Evolutionary conservation across 1,140 invertebrate genomes (phyloP).

Genomic region (Trissolcus basalis): DNA sequence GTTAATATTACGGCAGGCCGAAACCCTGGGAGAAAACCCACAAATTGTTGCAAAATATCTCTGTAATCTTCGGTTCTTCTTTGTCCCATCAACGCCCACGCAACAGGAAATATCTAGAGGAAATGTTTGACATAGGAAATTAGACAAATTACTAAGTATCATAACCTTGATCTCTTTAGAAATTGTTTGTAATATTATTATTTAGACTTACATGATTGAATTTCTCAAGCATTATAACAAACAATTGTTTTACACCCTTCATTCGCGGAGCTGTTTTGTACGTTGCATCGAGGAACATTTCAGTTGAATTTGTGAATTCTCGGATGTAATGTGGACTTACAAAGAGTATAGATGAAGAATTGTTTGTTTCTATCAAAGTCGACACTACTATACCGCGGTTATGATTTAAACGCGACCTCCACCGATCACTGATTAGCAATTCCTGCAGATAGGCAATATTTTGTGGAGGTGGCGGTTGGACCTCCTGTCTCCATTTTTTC

Average conservation of each 20-base stretch:
- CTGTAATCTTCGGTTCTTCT: background rate
- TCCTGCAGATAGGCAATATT: background rate
- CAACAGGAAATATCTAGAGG: conserved; percentile 15
- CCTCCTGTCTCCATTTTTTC: conserved; percentile 1
- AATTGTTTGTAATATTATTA: too few species aligned
- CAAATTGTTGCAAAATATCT: background rate
- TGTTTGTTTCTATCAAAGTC: background rate
- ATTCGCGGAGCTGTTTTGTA: conserved; percentile 6
- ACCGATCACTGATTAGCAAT: background rate
- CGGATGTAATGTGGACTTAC: background rate
- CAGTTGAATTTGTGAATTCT: conserved; percentile 6
- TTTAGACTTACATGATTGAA: conserved; percentile 16
- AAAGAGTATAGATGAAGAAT: conserved; percentile 2
- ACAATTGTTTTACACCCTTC: conserved; percentile 8
- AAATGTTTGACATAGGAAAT: too few species aligned
- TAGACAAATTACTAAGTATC: too few species aligned
- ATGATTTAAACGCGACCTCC: background rate
- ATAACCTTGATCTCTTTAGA: too few species aligned
- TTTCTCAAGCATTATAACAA: conserved; percentile 23
- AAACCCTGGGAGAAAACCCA: background rate
- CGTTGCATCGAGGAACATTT: conserved; percentile 15
- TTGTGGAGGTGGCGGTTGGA: conserved; percentile 1
- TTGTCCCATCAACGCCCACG: conserved; percentile 1
- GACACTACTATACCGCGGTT: background rate
- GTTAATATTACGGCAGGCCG: background rate